Conservation (phyloP, 2,113 vertebrate genomes). For the Ophthalmolycus amberensis region DNA sequence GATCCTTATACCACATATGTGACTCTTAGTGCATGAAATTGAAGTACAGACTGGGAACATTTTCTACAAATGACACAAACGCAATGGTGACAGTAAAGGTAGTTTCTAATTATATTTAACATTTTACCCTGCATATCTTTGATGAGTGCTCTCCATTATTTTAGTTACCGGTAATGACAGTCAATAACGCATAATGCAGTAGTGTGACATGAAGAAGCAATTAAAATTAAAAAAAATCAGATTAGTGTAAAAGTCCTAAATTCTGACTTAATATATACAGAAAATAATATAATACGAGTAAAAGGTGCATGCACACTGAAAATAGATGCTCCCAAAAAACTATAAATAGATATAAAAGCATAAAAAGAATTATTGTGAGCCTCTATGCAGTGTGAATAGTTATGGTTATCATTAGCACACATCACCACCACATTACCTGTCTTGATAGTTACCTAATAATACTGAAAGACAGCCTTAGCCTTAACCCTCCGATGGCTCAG, state of each 20-base stretch:
- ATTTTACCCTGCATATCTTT: neutral
- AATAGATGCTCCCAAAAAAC: neutral
- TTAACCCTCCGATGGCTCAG: too few relatives aligned
- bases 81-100: neutral
- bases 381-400: neutral
- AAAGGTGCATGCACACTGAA: neutral
- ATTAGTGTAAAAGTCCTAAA: neutral
- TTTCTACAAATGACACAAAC: neutral
- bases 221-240: neutral
- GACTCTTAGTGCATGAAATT: conserved; percentile 24
- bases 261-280: neutral
- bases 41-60: conserved; percentile 10
- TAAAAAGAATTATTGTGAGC: neutral
- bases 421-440: neutral
- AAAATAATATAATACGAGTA: neutral
- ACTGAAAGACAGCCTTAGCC: neutral
- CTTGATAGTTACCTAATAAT: neutral
- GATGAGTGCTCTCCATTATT: neutral
- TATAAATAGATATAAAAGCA: neutral
- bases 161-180: neutral
- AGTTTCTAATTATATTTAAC: neutral
- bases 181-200: neutral
- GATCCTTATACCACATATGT: conserved; percentile 2
- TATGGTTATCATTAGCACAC: neutral
- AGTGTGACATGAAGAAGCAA: neutral